Conservation (phyloP, 1,140 invertebrate species). For the Drosophila equinoxialis region DNA sequence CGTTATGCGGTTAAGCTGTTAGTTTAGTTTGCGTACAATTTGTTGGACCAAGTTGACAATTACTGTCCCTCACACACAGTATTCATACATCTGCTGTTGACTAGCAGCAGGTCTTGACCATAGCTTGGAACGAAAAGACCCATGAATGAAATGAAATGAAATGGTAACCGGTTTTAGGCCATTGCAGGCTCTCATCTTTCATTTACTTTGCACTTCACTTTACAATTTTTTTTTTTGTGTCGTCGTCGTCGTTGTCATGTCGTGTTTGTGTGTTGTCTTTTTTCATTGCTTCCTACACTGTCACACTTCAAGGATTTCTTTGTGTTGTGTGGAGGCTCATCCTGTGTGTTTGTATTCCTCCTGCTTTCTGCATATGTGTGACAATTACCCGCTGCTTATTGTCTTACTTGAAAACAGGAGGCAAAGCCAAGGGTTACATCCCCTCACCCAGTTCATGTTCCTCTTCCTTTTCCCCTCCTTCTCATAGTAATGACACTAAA, state of each 20-base stretch:
- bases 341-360: constrained; percentile 36
- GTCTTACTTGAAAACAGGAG: constrained; percentile 35
- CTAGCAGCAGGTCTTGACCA: constrained; percentile 33
- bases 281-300: constrained; percentile 67
- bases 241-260: constrained; percentile 9
- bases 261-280: constrained; percentile 14
- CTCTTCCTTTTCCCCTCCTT: constrained; percentile 15
- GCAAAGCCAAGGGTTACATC: constrained; percentile 37
- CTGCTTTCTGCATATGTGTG: constrained; percentile 50
- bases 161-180: constrained; percentile 60
- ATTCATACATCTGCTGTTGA: background rate
- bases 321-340: constrained; percentile 52
- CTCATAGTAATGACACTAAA: constrained; percentile 71
- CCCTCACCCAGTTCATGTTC: constrained; percentile 12
- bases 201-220: constrained; percentile 75
- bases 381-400: constrained; percentile 68
- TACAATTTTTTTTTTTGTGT: constrained; percentile 18
- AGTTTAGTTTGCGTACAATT: constrained; percentile 80
- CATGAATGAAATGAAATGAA: constrained; percentile 73
- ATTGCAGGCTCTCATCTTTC: constrained; percentile 67
- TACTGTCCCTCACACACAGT: constrained; percentile 45
- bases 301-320: constrained; percentile 82
- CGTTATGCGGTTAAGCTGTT: constrained; percentile 75
- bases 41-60: constrained; percentile 74
- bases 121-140: constrained; percentile 38